These are phyloP conservation scores for Hydropsyche tenuis DNA, from an alignment of 1,140 invertebrate genomes.

Conservation along the genomic window DNA sequence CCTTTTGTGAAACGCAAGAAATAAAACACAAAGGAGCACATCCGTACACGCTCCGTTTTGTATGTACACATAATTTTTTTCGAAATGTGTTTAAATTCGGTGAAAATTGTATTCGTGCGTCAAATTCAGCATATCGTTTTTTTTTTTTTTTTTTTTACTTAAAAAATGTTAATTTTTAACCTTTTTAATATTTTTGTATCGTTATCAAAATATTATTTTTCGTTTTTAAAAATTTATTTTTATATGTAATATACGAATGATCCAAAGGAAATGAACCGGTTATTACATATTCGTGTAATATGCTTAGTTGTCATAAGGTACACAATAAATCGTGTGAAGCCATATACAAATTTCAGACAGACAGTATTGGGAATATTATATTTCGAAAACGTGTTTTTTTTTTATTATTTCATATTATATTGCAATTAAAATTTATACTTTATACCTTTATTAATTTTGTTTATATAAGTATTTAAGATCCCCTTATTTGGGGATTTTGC, in stretches of 20 bases:
- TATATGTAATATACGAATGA: too few species aligned
- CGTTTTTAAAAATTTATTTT: too few species aligned
- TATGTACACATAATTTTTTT: not conserved
- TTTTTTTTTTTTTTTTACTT: not conserved
- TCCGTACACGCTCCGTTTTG: not conserved
- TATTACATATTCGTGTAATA: conserved; percentile 22
- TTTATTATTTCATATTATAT: not conserved
- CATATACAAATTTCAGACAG: not conserved
- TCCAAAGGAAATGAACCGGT: not conserved
- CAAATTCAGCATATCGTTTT: not conserved
- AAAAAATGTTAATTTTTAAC: not conserved
- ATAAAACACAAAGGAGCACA: conserved; percentile 8
- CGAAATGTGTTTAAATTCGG: not conserved
- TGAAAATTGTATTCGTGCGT: not conserved
- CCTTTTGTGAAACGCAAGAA: conserved; percentile 3
- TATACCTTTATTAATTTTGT: too few species aligned
- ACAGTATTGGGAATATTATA: not conserved
- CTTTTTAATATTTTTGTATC: too few species aligned
- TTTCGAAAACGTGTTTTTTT: too few species aligned
- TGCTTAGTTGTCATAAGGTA: conserved; percentile 17
- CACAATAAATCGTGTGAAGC: conserved; percentile 21
- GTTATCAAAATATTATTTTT: too few species aligned
- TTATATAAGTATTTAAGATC: too few species aligned
- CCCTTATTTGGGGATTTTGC: too few species aligned
- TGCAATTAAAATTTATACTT: too few species aligned